Conservation (phyloP, 2,113 vertebrate genomes). For the Nesospiza acunhae region DNA sequence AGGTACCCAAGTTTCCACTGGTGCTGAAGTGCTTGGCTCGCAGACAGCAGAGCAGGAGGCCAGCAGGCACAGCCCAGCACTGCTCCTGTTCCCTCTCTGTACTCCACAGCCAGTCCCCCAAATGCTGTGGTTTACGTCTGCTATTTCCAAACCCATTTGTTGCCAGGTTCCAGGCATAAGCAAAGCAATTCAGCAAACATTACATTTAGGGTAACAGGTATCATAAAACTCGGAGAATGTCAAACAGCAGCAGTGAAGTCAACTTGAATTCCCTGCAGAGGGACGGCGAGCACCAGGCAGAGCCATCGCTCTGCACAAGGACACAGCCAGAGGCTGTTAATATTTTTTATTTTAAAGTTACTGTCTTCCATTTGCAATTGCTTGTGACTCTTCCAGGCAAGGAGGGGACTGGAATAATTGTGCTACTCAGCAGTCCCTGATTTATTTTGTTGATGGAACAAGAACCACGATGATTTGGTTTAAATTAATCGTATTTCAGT, state of each 20-base stretch:
- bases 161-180: slow-evolving; percentile 8
- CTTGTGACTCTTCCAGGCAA: slow-evolving; percentile 6
- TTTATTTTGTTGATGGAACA: slow-evolving; percentile 8
- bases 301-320: neutral
- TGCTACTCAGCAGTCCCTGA: neutral
- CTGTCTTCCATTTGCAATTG: slow-evolving; percentile 24
- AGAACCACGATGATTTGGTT: neutral
- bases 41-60: neutral
- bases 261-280: slow-evolving; percentile 15
- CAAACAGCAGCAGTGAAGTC: neutral
- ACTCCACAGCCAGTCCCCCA: neutral
- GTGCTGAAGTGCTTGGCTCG: neutral
- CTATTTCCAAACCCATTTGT: slow-evolving; percentile 32
- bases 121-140: neutral
- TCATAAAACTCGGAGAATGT: neutral
- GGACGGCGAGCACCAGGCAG: neutral
- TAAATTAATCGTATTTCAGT: neutral
- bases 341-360: neutral
- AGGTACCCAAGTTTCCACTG: neutral
- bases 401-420: neutral
- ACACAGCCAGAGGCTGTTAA: neutral
- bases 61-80: neutral
- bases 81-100: rapidly evolving
- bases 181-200: slow-evolving; percentile 19
- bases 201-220: slow-evolving; percentile 20